Evolutionary conservation across 2,113 vertebrate genomes (phyloP).

Genomic region (Carlito syrichta): DNA sequence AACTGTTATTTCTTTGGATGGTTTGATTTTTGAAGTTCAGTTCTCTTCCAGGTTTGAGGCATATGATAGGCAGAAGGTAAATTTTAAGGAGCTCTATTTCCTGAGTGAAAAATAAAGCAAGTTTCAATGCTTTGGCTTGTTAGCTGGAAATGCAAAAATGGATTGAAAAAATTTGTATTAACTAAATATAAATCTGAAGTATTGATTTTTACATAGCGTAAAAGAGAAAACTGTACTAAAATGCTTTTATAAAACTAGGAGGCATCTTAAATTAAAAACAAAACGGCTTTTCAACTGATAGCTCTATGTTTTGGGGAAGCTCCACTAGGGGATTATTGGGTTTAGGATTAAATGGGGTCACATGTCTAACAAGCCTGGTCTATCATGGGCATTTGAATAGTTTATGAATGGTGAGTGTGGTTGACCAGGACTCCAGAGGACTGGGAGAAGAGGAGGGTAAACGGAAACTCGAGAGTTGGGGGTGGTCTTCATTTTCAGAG

Average conservation of each 20-base stretch:
- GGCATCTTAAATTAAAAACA: slow-evolving; percentile 19
- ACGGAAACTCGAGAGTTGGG: not conserved
- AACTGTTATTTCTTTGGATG: slow-evolving; percentile 35
- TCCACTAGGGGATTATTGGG: not conserved
- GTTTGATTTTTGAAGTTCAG: not conserved
- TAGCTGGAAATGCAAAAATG: slow-evolving; percentile 34
- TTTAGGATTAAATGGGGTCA: not conserved
- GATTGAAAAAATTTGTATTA: slow-evolving; percentile 8
- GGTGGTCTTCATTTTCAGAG: not conserved
- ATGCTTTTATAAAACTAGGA: not conserved
- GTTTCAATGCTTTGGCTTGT: slow-evolving; percentile 33
- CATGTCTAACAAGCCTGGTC: not conserved
- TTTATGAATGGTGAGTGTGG: not conserved
- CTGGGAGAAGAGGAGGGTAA: not conserved
- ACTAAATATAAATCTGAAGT: slow-evolving; percentile 58
- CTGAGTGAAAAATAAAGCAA: slow-evolving; percentile 52
- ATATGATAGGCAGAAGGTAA: slow-evolving; percentile 26
- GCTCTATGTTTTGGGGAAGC: not conserved
- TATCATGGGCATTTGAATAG: not conserved
- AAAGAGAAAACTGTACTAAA: not conserved
- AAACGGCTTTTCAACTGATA: not conserved
- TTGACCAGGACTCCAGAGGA: too few relatives aligned
- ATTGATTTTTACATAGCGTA: not conserved
- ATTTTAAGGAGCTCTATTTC: slow-evolving; percentile 20
- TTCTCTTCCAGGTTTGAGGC: slow-evolving; percentile 8